phyloP scores from a whole-genome alignment of 2,888 invertebrate genomes.

The Drosophila ochracea region DNA sequence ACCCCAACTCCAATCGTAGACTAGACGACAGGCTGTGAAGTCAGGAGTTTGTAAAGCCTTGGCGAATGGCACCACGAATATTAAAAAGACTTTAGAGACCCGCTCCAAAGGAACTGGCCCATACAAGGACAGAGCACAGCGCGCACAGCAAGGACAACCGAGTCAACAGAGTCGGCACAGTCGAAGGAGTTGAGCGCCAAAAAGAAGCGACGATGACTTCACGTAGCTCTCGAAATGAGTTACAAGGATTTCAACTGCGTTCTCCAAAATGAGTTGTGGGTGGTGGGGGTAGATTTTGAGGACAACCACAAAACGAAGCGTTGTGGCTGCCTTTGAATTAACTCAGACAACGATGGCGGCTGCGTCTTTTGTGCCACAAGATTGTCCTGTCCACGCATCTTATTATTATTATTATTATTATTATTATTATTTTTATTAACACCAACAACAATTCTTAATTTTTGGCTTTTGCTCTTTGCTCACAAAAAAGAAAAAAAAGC shows the following conservation, averaged over 20 bases:
- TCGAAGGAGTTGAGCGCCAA: conserved; percentile 42
- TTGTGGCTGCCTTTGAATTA: conserved; percentile 61
- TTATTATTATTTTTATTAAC: conserved; percentile 42
- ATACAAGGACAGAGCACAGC: conserved; percentile 18
- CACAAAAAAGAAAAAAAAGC: background rate
- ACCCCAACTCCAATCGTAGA: background rate
- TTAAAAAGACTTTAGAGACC: conserved; percentile 72
- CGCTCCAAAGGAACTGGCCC: conserved; percentile 26
- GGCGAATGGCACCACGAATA: conserved; percentile 62
- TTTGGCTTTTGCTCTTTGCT: background rate
- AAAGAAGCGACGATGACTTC: conserved; percentile 45
- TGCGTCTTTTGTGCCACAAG: conserved; percentile 20
- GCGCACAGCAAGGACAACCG: conserved; percentile 3
- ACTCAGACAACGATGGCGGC: conserved; percentile 17
- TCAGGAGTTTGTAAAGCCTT: conserved; percentile 31
- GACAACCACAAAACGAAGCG: conserved; percentile 51
- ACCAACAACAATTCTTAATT: conserved; percentile 41
- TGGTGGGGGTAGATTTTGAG: background rate
- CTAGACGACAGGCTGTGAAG: conserved; percentile 17
- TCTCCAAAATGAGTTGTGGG: background rate
- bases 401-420: conserved; percentile 40
- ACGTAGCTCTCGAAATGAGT: conserved; percentile 34
- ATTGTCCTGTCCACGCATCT: conserved; percentile 62
- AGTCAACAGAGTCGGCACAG: background rate
- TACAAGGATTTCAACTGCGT: conserved; percentile 10